Evolutionary conservation across 1,140 invertebrate species (phyloP).

Genomic region (Antheraea mylitta): DNA sequence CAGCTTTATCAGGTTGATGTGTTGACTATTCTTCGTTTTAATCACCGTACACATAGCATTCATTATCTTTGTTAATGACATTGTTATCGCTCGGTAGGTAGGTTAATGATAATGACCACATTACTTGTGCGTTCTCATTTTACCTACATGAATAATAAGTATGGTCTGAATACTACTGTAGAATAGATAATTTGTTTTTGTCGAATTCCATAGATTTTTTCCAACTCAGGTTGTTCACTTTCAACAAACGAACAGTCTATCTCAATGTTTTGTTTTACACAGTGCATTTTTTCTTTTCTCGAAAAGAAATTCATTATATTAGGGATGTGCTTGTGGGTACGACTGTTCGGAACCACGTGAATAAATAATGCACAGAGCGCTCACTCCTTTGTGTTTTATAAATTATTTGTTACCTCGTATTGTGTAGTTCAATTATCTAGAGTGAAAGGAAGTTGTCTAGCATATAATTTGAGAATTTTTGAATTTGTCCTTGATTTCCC

Average conservation of each 20-base stretch:
- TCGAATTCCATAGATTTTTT: not conserved
- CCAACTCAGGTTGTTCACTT: not conserved
- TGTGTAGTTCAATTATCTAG: too few species aligned
- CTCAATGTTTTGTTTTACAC: not conserved
- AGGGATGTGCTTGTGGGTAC: too few species aligned
- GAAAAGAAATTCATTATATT: too few species aligned
- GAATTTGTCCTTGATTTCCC: too few species aligned
- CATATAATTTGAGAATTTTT: too few species aligned
- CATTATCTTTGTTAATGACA: constrained; percentile 29
- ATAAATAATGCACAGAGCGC: too few species aligned
- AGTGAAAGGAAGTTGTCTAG: too few species aligned
- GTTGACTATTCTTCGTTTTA: constrained; percentile 15
- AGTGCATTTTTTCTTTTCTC: not conserved
- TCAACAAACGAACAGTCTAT: not conserved
- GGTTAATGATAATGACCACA: constrained; percentile 28
- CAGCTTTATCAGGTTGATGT: not conserved
- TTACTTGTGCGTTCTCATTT: not conserved
- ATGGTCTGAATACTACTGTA: not conserved
- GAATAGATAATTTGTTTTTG: not conserved
- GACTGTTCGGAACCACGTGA: too few species aligned
- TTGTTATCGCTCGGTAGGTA: constrained; percentile 23
- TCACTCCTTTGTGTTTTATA: too few species aligned
- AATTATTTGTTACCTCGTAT: too few species aligned
- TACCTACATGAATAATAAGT: constrained; percentile 10
- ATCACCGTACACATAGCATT: constrained; percentile 12